Evolutionary conservation across 2,888 invertebrate species (phyloP), one percentile per base, ranked within the genome.

Genomic region (Aproaerema taeniolella): DNA sequence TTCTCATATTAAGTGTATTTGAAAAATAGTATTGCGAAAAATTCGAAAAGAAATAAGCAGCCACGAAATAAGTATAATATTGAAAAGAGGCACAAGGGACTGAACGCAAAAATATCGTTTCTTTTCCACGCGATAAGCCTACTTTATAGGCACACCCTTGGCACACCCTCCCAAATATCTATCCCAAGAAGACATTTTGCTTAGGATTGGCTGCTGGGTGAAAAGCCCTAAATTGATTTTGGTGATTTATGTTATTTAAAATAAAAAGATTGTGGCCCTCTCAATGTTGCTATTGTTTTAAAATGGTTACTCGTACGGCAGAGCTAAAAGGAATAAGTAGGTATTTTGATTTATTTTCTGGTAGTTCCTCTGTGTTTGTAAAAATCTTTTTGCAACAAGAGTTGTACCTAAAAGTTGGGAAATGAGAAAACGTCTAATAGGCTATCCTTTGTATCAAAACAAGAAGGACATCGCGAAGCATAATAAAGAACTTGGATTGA

Each of bases 401-500:
- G n/a, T n/a, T n/a, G n/a, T n/a, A n/a, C n/a, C n/a, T n/a, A n/a
- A n/a, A n/a, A n/a, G n/a, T n/a, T n/a, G n/a, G n/a, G n/a, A n/a
- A n/a, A n/a, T n/a, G n/a, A n/a, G n/a, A n/a, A n/a, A n/a, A n/a
- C n/a, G 45, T 46, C 49, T 46, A 16, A 25, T 26, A 26, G 14
- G 37, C 24, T 38, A 16, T 38, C 33, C 41, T 53, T 58, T 55
- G 50, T 55, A 50, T 50, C 35, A 50, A 63, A 64, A 58, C 55
- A 58, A 55, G 42, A 56, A 53, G 52, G 53, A 57, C 55, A 47
- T 53, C 48, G 37, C 49, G 42, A 39, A 40, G 37, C 46, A 58
- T 55, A 57, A 63, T 61, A 54, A n/a, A n/a, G 55, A 47, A 55
- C 54, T 58, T 50, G 50, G 53, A 59, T 61, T 62, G 55, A 61